Evolutionary conservation across 1,140 invertebrate genomes (phyloP).

Genomic region (Diuraphis noxia): DNA sequence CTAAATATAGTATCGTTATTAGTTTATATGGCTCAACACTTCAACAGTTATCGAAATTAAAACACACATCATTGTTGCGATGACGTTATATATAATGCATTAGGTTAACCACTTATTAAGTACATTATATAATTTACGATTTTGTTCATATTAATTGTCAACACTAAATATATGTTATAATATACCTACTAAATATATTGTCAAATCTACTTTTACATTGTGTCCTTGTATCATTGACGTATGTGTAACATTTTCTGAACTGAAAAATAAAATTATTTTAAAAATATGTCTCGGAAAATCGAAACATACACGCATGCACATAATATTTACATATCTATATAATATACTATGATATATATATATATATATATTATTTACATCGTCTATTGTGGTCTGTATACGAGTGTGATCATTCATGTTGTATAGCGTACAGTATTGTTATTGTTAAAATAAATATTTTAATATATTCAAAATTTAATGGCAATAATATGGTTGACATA

Average conservation of each 20-base stretch:
- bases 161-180: background rate
- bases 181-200: background rate
- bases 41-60: background rate
- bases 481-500: background rate
- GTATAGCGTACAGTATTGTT: background rate
- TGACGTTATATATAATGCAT: background rate
- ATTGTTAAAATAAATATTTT: background rate
- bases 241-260: background rate
- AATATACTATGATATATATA: background rate
- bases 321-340: background rate
- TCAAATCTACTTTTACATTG: background rate
- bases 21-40: background rate
- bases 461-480: conserved; percentile 9
- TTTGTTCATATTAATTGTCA: background rate
- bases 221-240: background rate
- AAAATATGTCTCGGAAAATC: background rate
- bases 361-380: no score
- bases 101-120: background rate
- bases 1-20: background rate
- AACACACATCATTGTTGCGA: background rate
- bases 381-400: background rate
- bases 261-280: background rate
- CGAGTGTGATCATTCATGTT: background rate
- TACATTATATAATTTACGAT: background rate
- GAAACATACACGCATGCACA: background rate